Evolutionary conservation across 2,888 invertebrate genomes (phyloP), one percentile per base, ranked within the genome.

Genomic region (Parelbella ahira): DNA sequence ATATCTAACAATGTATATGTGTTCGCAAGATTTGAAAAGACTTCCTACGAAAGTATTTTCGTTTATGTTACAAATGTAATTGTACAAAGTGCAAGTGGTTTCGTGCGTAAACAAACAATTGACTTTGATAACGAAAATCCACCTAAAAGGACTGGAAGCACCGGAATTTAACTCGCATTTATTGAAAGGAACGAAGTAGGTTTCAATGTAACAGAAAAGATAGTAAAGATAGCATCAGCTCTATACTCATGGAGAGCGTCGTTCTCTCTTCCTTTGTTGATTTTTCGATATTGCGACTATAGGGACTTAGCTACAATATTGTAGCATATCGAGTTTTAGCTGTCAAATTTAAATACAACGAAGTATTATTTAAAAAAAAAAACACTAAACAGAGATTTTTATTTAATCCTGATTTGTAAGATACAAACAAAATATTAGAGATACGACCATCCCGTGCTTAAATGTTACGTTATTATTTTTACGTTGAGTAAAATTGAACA

Each of bases 151-250:
- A 7, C 10, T 7, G 12, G 10, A 21, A 32, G 21, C 7, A 21
- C 6, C 21, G 12, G 32, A 32, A 32, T 21, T 32, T 32, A 11
- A 32, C 32, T 21, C 7, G 7, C 32, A 12, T 32, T 12, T 38
- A 38, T 38, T 24, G 38, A 24, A 24, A 24, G 23, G 23, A 21
- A 15, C 23, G 11, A 23, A 38, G 38, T 30, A 38, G 23, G 30
- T 30, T 30, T 18, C 24, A 30, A 4, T 19, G 38, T 38, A 38
- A 37, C 20, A 13, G 37, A 13, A 21, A 38, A 13, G 9, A 24
- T 33, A 24, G 34, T n/a, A 15, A 6, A 24, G 21, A 34, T 11
- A 13, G 23, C 7, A 23, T 13, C 33, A 33, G 15, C 19, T 34
- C 8, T 24, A 23, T 24, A 6, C 5, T 9, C 12, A 2, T 15